Evolutionary conservation across 2,113 vertebrate genomes (phyloP).

Genomic region (Garra rufa): DNA sequence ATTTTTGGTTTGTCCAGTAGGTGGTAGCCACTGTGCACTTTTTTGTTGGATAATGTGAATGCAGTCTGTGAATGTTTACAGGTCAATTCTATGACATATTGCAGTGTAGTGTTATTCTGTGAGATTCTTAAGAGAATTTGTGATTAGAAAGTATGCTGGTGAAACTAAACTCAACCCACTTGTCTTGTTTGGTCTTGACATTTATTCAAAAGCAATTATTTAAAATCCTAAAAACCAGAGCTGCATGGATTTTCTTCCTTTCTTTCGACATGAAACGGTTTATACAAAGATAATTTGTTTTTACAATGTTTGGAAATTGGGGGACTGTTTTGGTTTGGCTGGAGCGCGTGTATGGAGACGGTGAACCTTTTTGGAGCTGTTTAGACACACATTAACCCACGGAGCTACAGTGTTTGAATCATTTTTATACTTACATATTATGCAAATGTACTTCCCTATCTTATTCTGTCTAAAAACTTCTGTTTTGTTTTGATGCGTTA

Average conservation of each 20-base stretch:
- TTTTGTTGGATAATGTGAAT: not conserved
- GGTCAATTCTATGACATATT: too few species aligned
- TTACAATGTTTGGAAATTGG: not conserved
- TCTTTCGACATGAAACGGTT: not conserved
- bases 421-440: not conserved
- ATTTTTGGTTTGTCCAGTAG: slow-evolving; percentile 10
- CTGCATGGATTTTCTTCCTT: not conserved
- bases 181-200: too few species aligned
- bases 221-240: not conserved
- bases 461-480: not conserved
- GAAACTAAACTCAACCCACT: too few species aligned
- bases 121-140: too few species aligned
- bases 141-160: too few species aligned
- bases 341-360: not conserved
- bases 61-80: too few species aligned
- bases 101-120: too few species aligned
- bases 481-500: not conserved
- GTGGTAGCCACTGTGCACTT: not conserved
- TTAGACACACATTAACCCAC: not conserved
- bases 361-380: not conserved
- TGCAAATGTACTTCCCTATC: not conserved
- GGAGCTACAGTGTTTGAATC: not conserved
- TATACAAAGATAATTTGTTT: not conserved
- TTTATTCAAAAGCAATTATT: not conserved
- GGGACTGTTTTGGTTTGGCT: not conserved